A percentile compares a stretch with the other conserved stretches of the same genome.
phyloP scores from a whole-genome alignment of 2,888 invertebrate genomes.

The Cheilosia impressa region DNA sequence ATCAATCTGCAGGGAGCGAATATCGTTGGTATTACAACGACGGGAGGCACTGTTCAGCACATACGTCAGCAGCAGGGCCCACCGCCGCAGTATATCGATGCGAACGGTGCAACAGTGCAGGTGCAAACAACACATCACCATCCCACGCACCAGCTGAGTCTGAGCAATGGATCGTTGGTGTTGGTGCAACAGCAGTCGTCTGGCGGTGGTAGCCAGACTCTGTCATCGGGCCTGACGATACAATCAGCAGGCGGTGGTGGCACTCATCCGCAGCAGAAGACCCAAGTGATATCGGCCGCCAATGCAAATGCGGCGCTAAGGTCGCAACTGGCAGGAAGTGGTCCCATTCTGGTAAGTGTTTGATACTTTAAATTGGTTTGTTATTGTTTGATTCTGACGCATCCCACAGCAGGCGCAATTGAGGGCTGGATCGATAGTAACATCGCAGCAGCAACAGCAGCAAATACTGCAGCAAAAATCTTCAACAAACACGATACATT shows the following conservation, averaged over 20 bases:
- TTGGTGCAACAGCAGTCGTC: constrained; percentile 81
- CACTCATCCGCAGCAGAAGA: constrained; percentile 78
- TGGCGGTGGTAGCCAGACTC: constrained; percentile 76
- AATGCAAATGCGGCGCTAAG: constrained; percentile 83
- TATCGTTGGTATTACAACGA: constrained; percentile 79
- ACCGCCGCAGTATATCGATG: constrained; percentile 78
- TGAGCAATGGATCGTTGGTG: constrained; percentile 82
- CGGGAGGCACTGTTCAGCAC: constrained; percentile 80
- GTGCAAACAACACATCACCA: constrained; percentile 77
- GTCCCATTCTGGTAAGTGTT: constrained; percentile 88
- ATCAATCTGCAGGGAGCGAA: constrained; percentile 79
- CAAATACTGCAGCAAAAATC: constrained; percentile 79
- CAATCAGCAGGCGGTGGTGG: constrained; percentile 81
- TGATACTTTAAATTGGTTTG: constrained; percentile 14
- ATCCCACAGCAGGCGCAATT: constrained; percentile 87
- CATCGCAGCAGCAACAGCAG: constrained; percentile 79
- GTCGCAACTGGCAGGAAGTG: constrained; percentile 82
- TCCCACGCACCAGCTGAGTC: constrained; percentile 82
- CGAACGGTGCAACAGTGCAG: constrained; percentile 78
- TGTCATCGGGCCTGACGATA: constrained; percentile 81
- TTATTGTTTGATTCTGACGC: constrained; percentile 42
- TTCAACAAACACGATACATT: constrained; percentile 79
- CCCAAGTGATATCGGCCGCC: constrained; percentile 78
- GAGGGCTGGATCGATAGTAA: constrained; percentile 84
- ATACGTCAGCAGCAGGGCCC: constrained; percentile 78